These are phyloP conservation scores for Acyrthosiphon pisum DNA, from an alignment of 1,140 invertebrate species.

Conservation along the genomic window DNA sequence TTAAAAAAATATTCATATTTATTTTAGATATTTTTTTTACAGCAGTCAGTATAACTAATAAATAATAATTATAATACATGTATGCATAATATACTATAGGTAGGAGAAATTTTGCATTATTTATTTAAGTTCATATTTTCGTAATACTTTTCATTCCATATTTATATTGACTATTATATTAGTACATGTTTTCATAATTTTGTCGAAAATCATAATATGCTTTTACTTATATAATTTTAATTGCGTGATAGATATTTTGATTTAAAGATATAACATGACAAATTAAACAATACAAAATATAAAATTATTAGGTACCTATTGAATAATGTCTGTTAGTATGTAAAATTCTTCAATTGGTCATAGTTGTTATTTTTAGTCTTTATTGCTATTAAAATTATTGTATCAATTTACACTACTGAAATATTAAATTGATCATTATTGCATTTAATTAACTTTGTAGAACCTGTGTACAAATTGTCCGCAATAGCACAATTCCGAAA, in stretches of 20 bases:
- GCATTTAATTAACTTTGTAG: neutral
- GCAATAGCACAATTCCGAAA: neutral
- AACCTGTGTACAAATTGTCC: neutral
- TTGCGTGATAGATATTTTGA: neutral
- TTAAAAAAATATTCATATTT: neutral
- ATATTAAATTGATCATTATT: conserved; percentile 1
- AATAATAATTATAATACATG: neutral
- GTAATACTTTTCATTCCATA: neutral
- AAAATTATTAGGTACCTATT: neutral
- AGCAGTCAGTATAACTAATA: neutral
- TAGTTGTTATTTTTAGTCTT: neutral
- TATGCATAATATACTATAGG: no score
- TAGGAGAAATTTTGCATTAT: neutral
- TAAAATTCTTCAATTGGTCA: neutral
- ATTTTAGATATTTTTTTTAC: neutral
- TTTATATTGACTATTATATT: neutral
- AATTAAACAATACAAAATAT: neutral
- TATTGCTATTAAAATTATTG: neutral
- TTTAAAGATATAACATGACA: no score
- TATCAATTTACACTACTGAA: neutral
- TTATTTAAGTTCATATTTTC: neutral
- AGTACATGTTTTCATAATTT: neutral
- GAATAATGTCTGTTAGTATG: neutral
- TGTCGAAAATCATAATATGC: neutral
- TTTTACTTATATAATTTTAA: neutral